These are phyloP conservation scores for Conchocele bisecta DNA, from an alignment of 2,888 invertebrate genomes.

Conservation along the genomic window DNA sequence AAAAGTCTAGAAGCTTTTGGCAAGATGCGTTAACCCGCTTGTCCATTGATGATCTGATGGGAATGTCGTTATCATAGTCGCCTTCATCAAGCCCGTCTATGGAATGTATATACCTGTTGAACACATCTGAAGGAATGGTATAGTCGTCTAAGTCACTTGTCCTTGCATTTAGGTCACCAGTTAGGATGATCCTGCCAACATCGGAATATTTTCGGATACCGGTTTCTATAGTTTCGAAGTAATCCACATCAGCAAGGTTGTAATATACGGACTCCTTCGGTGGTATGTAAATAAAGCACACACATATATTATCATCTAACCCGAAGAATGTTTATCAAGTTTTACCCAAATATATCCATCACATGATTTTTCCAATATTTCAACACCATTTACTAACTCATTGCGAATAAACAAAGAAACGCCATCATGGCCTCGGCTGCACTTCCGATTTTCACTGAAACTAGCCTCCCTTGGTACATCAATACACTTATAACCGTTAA, in stretches of 20 bases:
- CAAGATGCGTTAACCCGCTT: not conserved
- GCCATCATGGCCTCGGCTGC: too few relatives aligned
- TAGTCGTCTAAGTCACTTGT: not conserved
- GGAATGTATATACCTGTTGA: not conserved
- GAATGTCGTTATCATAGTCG: not conserved
- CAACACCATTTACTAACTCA: too few relatives aligned
- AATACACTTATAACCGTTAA: too few relatives aligned
- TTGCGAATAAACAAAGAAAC: too few relatives aligned
- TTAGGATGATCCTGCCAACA: not conserved
- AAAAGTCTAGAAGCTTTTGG: conserved; percentile 1
- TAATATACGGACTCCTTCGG: not conserved
- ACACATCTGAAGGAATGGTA: not conserved
- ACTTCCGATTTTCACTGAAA: too few relatives aligned
- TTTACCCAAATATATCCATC: too few relatives aligned
- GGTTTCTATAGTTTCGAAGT: not conserved
- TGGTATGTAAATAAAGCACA: conserved; percentile 1
- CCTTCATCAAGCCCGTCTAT: not conserved
- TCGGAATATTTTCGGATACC: not conserved
- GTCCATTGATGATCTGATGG: not conserved
- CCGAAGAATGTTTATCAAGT: too few relatives aligned
- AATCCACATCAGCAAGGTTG: not conserved
- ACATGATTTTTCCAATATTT: too few relatives aligned
- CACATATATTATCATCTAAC: not conserved
- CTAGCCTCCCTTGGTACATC: too few relatives aligned
- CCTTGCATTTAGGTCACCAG: not conserved